Evolutionary conservation across 1,140 invertebrate species (phyloP), one percentile per base, ranked within the genome.

Genomic region (Saccostrea cuccullata): DNA sequence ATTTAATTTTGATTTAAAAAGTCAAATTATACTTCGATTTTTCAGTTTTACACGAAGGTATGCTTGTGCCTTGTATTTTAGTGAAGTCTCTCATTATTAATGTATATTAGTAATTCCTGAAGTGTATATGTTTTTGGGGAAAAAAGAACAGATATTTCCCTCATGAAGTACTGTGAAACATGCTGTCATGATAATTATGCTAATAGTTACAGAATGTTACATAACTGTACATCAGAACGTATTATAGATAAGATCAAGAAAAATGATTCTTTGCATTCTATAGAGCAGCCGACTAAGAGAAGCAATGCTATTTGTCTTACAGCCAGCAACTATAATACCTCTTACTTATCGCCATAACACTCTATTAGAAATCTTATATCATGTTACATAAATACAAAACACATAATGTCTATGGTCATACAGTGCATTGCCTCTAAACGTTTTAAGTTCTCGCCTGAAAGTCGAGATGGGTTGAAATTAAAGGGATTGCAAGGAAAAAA

Each of bases 401-500:
- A 64, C 47, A 47, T 47, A 47, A 26, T 40, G 70, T 77, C 70
- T 26, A 77, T 77, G 26, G 26, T 77, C 70, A 30, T 77, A 77
- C 30, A 26, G 70, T 77, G 70, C 70, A 77, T 13, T 77, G 70
- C 70, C 13, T 77, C 13, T 40, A 77, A 1, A 77, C 23, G 26
- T 5, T 64, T 36, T 77, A 26, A 77, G 70, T 17, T 77, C 15
- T 36, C 26, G 30, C 11, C 26, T 77, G 17, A 15, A 30, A 77
- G 4, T 77, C 11, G 26, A 36, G 26, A 64, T 64, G 17, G 58
- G 58, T 20, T 20, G 15, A 17, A n/a, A 64, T 17, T 20, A 26
- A 23, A 26, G 26, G 23, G 70, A 26, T 13, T 36, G 3, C 8
- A 77, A 77, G 2, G 70, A 17, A 12, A 30, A 36, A 30, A 0